Base-by-base conservation (phyloP, 1,140 invertebrate species). In the Phortica variegata region DNA sequence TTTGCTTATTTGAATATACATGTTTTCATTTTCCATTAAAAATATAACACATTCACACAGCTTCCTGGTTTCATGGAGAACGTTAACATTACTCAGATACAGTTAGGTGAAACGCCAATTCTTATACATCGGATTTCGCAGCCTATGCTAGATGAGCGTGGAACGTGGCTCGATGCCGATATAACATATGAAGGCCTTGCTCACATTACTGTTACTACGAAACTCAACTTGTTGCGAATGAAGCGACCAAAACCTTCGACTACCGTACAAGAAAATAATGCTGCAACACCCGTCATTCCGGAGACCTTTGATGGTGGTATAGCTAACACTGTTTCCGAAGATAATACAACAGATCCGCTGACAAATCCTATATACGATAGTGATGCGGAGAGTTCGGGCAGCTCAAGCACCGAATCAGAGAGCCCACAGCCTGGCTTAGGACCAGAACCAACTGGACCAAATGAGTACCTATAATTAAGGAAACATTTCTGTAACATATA, bases 101-200 rank as follows among this genome's bases (percentile, higher is more conserved):
- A 87, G 33, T 78, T 95, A 47, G 91, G 91, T 12, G 81, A 83
- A 44, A 82, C 84, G 10, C 80, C 89, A 10, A 90, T 94, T 17
- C 78, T 88, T 5, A 86, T 97, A 58, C 82, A 88, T 39, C 83
- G 85, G 39, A 83, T 88, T 20, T 83, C 83, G 20, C 82, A 85
- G 58, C 91, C 92, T 0, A 78, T 83, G 38, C 66, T 93, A 23
- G 90, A 98, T 78, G 86, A 90, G 48, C 84, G 87, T 55, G 95
- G 96, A 3, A 77, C 97, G 15, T 98, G 95, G 95, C 79, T 96
- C 3, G 91, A 98, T 78, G 79, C 97, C 10, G 90, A 96, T 69
- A 77, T 98, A 33, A 85, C 84, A 8, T 98, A 98, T 77, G 85
- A 89, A 58, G 96, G 96, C 23, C 84, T 85, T 40, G 84, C 93